Evolutionary conservation across 2,797 vertebrate species (phyloP).

Genomic region (Diplodus puntazzo): DNA sequence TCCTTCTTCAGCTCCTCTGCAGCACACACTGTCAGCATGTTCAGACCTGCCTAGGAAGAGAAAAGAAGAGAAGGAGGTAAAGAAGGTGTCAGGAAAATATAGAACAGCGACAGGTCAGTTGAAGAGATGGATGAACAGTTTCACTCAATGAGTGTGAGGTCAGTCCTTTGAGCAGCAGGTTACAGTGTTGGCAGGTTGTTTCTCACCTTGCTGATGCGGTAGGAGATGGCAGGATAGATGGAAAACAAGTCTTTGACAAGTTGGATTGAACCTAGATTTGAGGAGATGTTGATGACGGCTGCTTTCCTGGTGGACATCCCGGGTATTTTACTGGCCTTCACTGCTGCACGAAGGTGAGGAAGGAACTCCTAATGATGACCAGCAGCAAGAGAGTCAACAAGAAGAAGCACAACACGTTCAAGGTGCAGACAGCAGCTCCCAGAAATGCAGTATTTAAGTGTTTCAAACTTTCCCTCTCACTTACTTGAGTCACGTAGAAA

Average conservation of each 20-base stretch:
- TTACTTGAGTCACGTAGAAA: constrained; percentile 65
- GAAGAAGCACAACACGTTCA: background rate
- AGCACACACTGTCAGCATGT: constrained; percentile 67
- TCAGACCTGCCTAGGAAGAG: constrained; percentile 52
- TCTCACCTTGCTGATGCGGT: constrained; percentile 82
- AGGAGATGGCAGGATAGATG: constrained; percentile 48
- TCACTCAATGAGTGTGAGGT: background rate
- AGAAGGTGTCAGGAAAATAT: background rate
- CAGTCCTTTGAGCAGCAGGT: background rate
- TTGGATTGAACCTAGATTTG: constrained; percentile 60
- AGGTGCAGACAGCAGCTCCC: background rate
- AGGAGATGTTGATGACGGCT: constrained; percentile 81
- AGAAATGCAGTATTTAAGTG: background rate
- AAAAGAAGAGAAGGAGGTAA: background rate
- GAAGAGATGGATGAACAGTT: background rate
- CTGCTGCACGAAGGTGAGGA: constrained; percentile 78
- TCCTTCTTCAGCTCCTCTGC: constrained; percentile 60
- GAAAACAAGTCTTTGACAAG: constrained; percentile 1
- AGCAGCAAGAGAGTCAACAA: too few species aligned
- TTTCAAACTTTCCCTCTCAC: background rate
- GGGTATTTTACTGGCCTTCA: constrained; percentile 54
- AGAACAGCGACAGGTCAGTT: background rate
- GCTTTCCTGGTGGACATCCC: constrained; percentile 82
- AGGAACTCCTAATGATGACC: constrained; percentile 77
- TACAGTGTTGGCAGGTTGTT: background rate